These are phyloP conservation scores for Drosophila pallidifrons DNA, from an alignment of 1,140 invertebrate genomes.

Conservation along the genomic window DNA sequence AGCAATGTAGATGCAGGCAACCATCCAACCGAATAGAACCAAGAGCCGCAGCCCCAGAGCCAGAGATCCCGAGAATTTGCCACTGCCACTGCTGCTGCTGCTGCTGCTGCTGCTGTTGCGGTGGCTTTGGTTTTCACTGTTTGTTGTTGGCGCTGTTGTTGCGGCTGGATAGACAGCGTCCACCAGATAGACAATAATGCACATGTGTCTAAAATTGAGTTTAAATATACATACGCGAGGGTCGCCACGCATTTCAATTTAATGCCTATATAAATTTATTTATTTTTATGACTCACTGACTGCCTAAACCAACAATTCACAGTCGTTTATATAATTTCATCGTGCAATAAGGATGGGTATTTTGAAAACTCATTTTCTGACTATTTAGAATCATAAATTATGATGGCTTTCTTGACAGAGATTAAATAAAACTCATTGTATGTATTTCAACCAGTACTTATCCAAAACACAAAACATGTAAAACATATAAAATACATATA, in stretches of 20 bases:
- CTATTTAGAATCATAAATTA: no score
- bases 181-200: slow-evolving; percentile 80
- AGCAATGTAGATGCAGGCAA: slow-evolving; percentile 36
- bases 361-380: no score
- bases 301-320: no score
- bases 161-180: slow-evolving; percentile 78
- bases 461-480: no score
- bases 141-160: slow-evolving; percentile 78
- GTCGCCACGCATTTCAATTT: slow-evolving; percentile 1
- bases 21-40: slow-evolving; percentile 30
- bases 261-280: no score
- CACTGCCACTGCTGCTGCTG: slow-evolving; percentile 47
- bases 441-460: no score
- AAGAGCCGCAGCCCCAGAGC: slow-evolving; percentile 5
- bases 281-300: no score
- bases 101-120: slow-evolving; percentile 67
- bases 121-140: slow-evolving; percentile 72
- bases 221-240: slow-evolving; percentile 70
- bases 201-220: slow-evolving; percentile 82
- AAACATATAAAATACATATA: no score
- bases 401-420: no score
- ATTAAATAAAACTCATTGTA: no score
- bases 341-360: no score
- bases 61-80: slow-evolving; percentile 26
- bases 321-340: no score